These are phyloP conservation scores for Dusona sp. DNA, from an alignment of 2,888 invertebrate species.

Conservation along the genomic window DNA sequence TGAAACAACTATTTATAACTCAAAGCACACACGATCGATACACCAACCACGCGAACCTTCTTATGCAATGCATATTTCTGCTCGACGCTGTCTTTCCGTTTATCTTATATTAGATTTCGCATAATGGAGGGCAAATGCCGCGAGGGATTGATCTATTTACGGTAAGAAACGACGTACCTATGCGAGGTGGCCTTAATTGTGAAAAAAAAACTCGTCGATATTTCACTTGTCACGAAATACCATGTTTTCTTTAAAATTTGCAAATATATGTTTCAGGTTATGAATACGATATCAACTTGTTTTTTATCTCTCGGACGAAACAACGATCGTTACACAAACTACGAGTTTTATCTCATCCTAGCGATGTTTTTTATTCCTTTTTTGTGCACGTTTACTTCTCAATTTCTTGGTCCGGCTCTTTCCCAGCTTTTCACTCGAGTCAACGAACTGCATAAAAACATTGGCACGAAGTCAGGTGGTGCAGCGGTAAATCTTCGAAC, in stretches of 20 bases:
- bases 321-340: neutral
- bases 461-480: slow-evolving; percentile 73
- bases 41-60: slow-evolving; percentile 61
- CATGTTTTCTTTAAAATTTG: neutral
- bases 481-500: slow-evolving; percentile 73
- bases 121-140: slow-evolving; percentile 17
- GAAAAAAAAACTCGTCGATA: neutral
- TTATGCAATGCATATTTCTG: slow-evolving; percentile 53
- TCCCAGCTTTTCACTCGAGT: slow-evolving; percentile 68
- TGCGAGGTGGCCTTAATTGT: slow-evolving; percentile 3
- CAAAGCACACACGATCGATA: slow-evolving; percentile 66
- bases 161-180: slow-evolving; percentile 14
- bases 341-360: neutral
- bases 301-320: neutral
- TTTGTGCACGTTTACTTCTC: neutral
- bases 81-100: slow-evolving; percentile 27
- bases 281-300: neutral
- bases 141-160: slow-evolving; percentile 53
- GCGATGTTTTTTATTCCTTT: neutral
- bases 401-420: slow-evolving; percentile 12
- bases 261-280: neutral
- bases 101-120: slow-evolving; percentile 36
- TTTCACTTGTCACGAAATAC: neutral
- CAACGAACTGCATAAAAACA: slow-evolving; percentile 78
- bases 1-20: slow-evolving; percentile 69